Base-by-base conservation (phyloP, 2,113 vertebrate species). In the Otus sunia region DNA sequence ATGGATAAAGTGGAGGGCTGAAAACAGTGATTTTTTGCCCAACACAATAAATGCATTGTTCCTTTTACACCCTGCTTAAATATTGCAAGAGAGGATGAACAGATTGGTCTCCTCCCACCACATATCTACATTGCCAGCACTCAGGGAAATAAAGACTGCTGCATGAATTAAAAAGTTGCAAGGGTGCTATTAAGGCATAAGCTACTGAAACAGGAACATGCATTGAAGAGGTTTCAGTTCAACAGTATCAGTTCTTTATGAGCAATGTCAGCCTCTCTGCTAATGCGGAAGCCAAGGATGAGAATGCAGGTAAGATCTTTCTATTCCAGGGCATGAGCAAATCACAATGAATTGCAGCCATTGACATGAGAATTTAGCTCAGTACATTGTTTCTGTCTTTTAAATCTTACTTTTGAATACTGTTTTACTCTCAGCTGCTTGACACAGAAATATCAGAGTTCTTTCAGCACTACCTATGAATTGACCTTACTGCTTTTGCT, bases 31-130 rank as follows among this genome's bases (percentile, higher is more conserved):
- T 82, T 81, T 95, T 60, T 89, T 45, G 22, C 49, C 50, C 58
- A 45, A 7, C 22, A 79, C 22, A 90, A 79, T 59, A 83, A 74
- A 22, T 45, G 8, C 59, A 66, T 90, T 94, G 73, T 92, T 96
- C 55, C 1, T 78, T 95, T 86, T 90, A 22, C 66, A 86, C 39
- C 12, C 58, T 86, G 37, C 45, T 76, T 72, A 66, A 94, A 23
- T 93, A 76, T 83, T 88, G 82, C 90, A 93, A 92, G 90, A 92
- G 74, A 90, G 79, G 27, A 92, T 94, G 94, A 96, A 94, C 90
- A 96, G 96, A 96, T 96, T 95, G 90, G 85, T 96, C 86, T 95
- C 95, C 90, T 96, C 96, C 94, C 93, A 93, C 95, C 78, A 94
- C 85, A 79, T 94, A 83, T 94, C 90, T 90, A 79, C 90, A 90